phyloP scores from a whole-genome alignment of 2,888 invertebrate genomes.

The Orthonevra nobilis region DNA sequence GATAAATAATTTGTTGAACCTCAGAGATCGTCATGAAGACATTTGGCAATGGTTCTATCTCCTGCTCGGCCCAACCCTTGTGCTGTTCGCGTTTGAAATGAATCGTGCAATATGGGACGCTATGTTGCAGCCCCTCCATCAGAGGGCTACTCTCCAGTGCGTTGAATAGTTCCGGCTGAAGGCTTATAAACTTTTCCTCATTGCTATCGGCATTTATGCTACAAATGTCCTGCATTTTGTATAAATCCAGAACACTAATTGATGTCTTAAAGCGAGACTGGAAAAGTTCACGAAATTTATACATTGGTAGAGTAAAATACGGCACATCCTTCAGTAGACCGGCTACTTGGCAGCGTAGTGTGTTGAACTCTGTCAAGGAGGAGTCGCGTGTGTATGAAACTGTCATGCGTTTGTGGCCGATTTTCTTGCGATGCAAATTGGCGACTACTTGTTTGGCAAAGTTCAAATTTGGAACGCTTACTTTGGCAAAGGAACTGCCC shows the following conservation, averaged over 20 bases:
- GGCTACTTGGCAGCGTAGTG: conserved; percentile 85
- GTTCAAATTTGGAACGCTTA: conserved; percentile 79
- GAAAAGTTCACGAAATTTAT: conserved; percentile 90
- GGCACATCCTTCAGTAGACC: conserved; percentile 88
- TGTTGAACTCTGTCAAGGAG: conserved; percentile 83
- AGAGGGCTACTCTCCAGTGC: conserved; percentile 81
- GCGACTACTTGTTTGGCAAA: conserved; percentile 87
- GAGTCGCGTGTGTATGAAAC: conserved; percentile 86
- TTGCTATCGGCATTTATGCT: conserved; percentile 86
- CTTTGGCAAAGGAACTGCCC: conserved; percentile 78
- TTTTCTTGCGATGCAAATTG: conserved; percentile 88
- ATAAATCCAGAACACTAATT: conserved; percentile 85
- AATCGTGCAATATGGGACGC: conserved; percentile 84
- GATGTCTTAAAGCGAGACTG: conserved; percentile 89
- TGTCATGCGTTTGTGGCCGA: conserved; percentile 89
- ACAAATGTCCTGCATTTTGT: conserved; percentile 88
- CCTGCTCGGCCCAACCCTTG: conserved; percentile 89
- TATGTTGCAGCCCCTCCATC: conserved; percentile 80
- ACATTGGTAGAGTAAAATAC: conserved; percentile 87
- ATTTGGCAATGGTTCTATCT: conserved; percentile 84
- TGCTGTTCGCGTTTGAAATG: conserved; percentile 83
- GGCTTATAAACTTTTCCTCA: conserved; percentile 87
- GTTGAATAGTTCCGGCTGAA: conserved; percentile 84
- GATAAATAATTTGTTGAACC: conserved; percentile 78
- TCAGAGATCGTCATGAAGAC: conserved; percentile 80